Base-by-base conservation (phyloP, 2,888 invertebrate species). In the Synanthedon tipuliformis region DNA sequence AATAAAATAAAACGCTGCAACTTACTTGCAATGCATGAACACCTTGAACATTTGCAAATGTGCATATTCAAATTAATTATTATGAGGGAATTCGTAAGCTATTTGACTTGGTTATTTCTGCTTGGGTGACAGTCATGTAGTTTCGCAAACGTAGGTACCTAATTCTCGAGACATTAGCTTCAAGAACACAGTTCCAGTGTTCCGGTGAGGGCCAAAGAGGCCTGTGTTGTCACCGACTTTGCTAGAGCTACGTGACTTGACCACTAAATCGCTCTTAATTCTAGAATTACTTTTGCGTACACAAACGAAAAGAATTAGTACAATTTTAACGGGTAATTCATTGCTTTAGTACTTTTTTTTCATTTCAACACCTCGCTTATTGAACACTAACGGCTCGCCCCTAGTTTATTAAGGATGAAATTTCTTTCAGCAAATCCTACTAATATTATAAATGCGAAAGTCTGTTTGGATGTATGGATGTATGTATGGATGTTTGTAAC, bases 111-210 rank as follows among this genome's bases (percentile, higher is more conserved):
- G 7, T 45, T 4, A 45, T 45, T 45, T 45, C 13, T 15, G 45
- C 13, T 1, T 18, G 3, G 15, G 45, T 45, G 16, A 18, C 12
- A 16, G 16, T 16, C 16, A 12, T 49, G 16, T 45, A 18, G 57
- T 78, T 77, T 75, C 74, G 75, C 73, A 78, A 79, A 68, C 66
- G 50, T 52, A 61, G 67, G 66, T 65, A 65, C 67, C 67, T 65
- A 65, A 61, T 63, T 67, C 62, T 63, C 60, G 64, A 62, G 64
- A 66, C 63, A 66, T 71, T 71, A 63, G 62, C 61, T 67, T 73
- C 74, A 77, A 79, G 73, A 72, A 67, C 74, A 67, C 66, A 57
- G 60, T 62, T 5, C 64, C 64, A 64, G 56, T 62, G 73, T 67
- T 66, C 66, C 65, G 61, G 59, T 64, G 72, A 70, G 67, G 76